Base-by-base conservation (phyloP, 1,140 invertebrate genomes). In the Hycleus cichorii region DNA sequence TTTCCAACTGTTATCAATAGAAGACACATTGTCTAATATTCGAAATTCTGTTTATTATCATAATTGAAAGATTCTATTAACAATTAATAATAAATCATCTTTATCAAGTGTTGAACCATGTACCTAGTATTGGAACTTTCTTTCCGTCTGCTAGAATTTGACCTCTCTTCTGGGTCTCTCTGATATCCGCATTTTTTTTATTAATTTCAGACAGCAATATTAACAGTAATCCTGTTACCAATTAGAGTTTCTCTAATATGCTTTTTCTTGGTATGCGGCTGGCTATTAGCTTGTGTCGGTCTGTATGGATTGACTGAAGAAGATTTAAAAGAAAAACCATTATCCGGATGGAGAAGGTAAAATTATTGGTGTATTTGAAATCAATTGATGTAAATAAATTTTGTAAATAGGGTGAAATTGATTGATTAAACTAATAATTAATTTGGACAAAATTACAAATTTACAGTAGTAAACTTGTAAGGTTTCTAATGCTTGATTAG, bases 341-440 rank as follows among this genome's bases (percentile, higher is more conserved):
- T 93, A 53, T 81, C 80, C 5, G 88, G 88, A 59, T 93, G 90
- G 90, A 83, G 90, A 75, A 88, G 85, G 90, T 93, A 78, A 62
- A 59, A 56, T 47, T 42, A 3, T n/a, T 42, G 10, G 10, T 42
- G 10, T 7, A 39, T 42, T 42, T 9, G 9, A 42, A n/a, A 7
- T 42, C 4, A 0, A n/a, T n/a, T 10, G 10, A 42, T 42, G 11
- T 42, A 11, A n/a, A 42, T 42, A 42, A 42, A n/a, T 42, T 6
- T 42, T 42, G 40, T 42, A 42, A 42, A 42, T 42, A 42, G 40
- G 6, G 2, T 39, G 10, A 7, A 39, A 39, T 2, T 39, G 2
- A 12, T 12, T 12, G 12, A 12, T n/a, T 42, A 10, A 3, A 42
- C 11, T 42, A 42, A n/a, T 42, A n/a, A 42, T n/a, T 42, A 42